Base-by-base conservation (phyloP, 2,113 vertebrate species). In the Petaurus breviceps region DNA sequence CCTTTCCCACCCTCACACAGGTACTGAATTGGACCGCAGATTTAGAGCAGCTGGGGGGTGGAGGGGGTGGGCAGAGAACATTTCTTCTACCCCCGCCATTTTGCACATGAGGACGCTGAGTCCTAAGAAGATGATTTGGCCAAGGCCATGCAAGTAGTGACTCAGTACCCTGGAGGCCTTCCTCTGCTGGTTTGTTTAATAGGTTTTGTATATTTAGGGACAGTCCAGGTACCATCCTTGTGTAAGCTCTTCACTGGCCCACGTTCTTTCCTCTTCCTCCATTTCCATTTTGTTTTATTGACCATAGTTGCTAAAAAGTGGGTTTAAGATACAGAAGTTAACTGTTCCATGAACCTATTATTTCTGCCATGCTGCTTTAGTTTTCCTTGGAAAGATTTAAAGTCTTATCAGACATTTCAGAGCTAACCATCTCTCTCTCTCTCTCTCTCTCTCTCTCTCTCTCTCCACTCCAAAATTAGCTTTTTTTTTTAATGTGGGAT, bases 331-430 rank as follows among this genome's bases (percentile, higher is more conserved):
- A 95, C 53, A 90, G 0, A 92, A 19, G 3, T 90, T 95, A 91
- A 5, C 93, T 49, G 53, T 52, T 89, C 95, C 94, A 89, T 52
- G 61, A 95, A 92, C 96, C 31, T 91, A 23, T 91, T 91, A 23
- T 91, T 91, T 95, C 16, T 95, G 52, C 89, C 52, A 77, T 57
- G 31, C 47, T 95, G 3, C 3, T 93, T 96, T 31, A 31, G n/a
- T 31, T n/a, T 16, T 25, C 51, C 92, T 95, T 92, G 12, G 89
- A 12, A 49, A 93, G 50, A 95, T 61, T 5, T 92, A 54, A 91
- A 31, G 8, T 77, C 68, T 94, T 94, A 68, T 11, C 51, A 91
- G 47, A 89, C 68, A 90, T 8, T 51, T 11, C 95, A 23, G 77
- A 95, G 50, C 25, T 9, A 1, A 51, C 12, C 51, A 93, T 55